Base-by-base conservation (phyloP, 2,888 invertebrate species). In the Odontomyia ornata region DNA sequence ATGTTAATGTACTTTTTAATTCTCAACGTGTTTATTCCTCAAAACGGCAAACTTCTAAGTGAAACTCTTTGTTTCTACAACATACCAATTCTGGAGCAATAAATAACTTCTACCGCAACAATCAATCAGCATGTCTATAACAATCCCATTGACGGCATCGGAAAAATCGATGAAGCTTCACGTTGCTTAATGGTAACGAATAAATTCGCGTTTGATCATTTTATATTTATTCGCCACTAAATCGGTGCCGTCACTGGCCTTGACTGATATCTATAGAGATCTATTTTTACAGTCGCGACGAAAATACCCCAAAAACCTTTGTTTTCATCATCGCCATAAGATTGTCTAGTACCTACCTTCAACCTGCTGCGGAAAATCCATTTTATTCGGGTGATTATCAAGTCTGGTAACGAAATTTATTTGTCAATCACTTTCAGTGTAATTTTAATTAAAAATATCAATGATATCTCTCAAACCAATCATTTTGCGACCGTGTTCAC, bases 351-450 rank as follows among this genome's bases (percentile, higher is more conserved):
- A 73, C 65, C 79, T 82, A 85, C 85, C 85, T 84, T 85, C 84
- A 62, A 84, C 82, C 83, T 84, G 84, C 78, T 85, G 84, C 15
- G 84, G 83, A 80, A 84, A 85, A 81, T 85, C 85, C 85, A 85
- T 85, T 75, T 71, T 82, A 4, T 7, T 11, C 21, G 18, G 7
- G 60, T 60, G 3, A 18, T 52, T 13, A 13, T 18, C 52, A 15
- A 52, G 18, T 18, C 18, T 18, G 18, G 52, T 4, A 15, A 18
- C 52, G 13, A 18, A 18, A 9, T 52, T 52, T 52, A 4, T n/a
- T 36, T 15, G 13, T 15, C 4, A 9, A 9, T 9, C 52, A 52
- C 52, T n/a, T 4, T 15, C 13, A n/a, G 13, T n/a, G 52, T 15
- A 52, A 4, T 15, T 9, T 4, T 4, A 4, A 15, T 52, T 18